These are phyloP conservation scores for Palaemon carinicauda DNA, from an alignment of 1,140 invertebrate species.

Conservation along the genomic window DNA sequence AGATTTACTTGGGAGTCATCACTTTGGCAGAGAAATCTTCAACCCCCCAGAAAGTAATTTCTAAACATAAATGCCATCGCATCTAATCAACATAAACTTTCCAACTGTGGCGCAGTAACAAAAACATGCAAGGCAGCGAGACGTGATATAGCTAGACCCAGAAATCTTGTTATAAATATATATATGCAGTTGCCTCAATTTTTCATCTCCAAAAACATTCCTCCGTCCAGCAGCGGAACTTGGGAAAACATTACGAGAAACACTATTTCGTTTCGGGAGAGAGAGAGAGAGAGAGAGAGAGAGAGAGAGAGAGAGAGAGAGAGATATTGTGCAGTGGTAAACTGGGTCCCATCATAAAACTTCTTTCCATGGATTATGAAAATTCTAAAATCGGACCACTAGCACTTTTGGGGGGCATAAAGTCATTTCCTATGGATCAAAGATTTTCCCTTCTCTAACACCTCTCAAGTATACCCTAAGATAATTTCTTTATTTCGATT, in stretches of 20 bases:
- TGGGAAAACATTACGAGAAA: neutral
- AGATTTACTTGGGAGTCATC: too few species aligned
- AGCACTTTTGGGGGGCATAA: neutral
- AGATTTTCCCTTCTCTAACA: neutral
- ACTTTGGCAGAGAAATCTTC: too few species aligned
- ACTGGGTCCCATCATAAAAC: neutral
- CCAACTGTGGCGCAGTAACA: too few species aligned
- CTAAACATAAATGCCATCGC: too few species aligned
- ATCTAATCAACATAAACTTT: too few species aligned
- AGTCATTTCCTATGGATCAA: neutral
- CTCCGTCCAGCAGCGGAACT: neutral
- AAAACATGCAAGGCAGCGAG: too few species aligned
- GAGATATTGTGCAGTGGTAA: neutral
- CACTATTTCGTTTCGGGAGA: too few species aligned
- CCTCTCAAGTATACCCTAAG: neutral
- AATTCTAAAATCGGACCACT: neutral
- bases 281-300: neutral
- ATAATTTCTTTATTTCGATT: neutral
- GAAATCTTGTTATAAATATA: too few species aligned
- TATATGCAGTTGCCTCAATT: too few species aligned
- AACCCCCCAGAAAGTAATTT: too few species aligned
- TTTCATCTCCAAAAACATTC: too few species aligned
- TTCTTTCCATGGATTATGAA: neutral
- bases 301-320: neutral
- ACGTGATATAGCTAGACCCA: too few species aligned